Base-by-base conservation (phyloP, 2,888 invertebrate species). In the Chrysodeixis includens region DNA sequence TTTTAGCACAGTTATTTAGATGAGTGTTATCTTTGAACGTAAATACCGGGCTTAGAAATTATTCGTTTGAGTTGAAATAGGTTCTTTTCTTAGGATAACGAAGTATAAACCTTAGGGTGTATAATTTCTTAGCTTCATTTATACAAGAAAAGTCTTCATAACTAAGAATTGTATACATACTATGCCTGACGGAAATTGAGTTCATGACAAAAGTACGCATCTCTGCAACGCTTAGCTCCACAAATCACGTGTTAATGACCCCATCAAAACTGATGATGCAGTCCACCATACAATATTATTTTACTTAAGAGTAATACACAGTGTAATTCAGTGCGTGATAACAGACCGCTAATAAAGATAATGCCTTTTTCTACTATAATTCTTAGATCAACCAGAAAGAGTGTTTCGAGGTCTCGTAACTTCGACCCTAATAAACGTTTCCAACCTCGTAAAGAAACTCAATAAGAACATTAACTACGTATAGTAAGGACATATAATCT, bases 1-100 rank as follows among this genome's bases (percentile, higher is more conserved):
- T 75, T 71, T 63, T 63, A 67, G 71, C 67, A 61, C 75, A 71
- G 60, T 67, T 75, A 61, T 67, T 75, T 74, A 55, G 54, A 40
- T 3, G 22, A 52, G 18, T 58, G 66, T 60, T 46, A 32, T 66
- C 18, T 52, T 62, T 61, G 51, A 16, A 30, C 52, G 20, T 49
- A 49, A 46, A 46, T 46, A 46, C 9, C 1, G 46, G 46, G 16
- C 7, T 46, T 10, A 9, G 46, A 20, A 49, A 49, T 49, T 49
- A 49, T 18, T 49, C 10, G 8, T 49, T 18, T 10, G 18, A 10
- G 18, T 8, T n/a, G 9, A 49, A 18, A 10, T 9, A 10, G 46
- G 10, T 49, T 20, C 18, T 18, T 46, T 49, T 18, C 46, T 49
- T 18, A 20, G 20, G 1, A 18, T 9, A 10, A 18, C 9, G 18